These are phyloP conservation scores for Coleophora flavipennella DNA, from an alignment of 2,888 invertebrate species.

Conservation along the genomic window DNA sequence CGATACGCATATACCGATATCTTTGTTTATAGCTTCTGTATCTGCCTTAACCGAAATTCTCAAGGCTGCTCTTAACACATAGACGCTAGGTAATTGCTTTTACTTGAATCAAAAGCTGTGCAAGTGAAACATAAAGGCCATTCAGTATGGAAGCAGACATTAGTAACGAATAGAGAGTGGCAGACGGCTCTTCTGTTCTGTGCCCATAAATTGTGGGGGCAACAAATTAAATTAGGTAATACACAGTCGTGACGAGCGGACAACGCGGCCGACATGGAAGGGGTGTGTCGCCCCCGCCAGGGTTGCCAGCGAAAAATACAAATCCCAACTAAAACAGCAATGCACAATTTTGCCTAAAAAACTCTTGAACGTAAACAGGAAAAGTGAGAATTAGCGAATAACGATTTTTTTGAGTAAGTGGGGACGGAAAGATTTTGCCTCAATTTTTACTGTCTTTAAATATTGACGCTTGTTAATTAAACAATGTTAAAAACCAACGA, in stretches of 20 bases:
- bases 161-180: conserved; percentile 44
- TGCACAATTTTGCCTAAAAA: background rate
- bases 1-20: no score
- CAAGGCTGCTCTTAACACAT: no score
- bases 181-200: conserved; percentile 58
- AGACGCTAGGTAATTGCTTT: no score
- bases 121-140: conserved; percentile 19
- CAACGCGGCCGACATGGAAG: conserved; percentile 58
- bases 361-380: conserved; percentile 1
- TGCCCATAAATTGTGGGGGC: conserved; percentile 62
- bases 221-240: conserved; percentile 72
- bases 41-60: no score
- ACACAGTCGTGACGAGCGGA: conserved; percentile 61
- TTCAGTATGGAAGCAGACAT: conserved; percentile 27
- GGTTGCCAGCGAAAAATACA: conserved; percentile 8
- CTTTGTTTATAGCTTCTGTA: no score
- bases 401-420: no score
- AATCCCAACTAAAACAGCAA: background rate
- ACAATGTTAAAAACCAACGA: no score
- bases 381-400: no score
- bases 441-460: no score
- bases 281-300: conserved; percentile 49
- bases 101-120: conserved; percentile 15
- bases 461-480: no score
- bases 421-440: no score